Evolutionary conservation across 2,888 invertebrate genomes (phyloP), one percentile per base, ranked within the genome.

Genomic region (Apamea monoglypha): DNA sequence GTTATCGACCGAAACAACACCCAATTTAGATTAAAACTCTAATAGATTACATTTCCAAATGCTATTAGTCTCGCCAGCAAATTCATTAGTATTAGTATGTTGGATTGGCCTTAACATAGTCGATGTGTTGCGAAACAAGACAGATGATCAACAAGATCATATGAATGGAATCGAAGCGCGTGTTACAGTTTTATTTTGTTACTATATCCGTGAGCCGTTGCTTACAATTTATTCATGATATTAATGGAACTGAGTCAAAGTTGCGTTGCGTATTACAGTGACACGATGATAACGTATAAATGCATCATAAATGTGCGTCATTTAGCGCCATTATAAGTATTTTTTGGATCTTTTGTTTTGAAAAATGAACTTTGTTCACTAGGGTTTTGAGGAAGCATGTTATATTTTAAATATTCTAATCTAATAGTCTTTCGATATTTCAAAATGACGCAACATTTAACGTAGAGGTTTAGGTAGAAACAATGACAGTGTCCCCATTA

Each of bases 1-100:
- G 92, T 95, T 96, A 96, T 95, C 91, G 94, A 92, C 92, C 93
- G 93, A 88, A 95, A 95, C 95, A 94, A 92, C 92, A 92, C 91
- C 81, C 83, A 71, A 87, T 92, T 92, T 87, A 91, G 91, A 92
- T 90, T 90, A 89, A 89, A 90, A 89, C 77, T 79, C 82, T 83
- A 87, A 88, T 85, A 88, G 87, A 90, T 91, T 86, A 84, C 87
- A 88, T 90, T 87, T 85, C 88, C 89, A 90, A 91, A 89, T 89
- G 87, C 91, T 91, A 93, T 96, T 95, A 95, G 95, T 94, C 88
- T 92, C 95, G 94, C 95, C 89, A 94, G 92, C 87, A 85, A 84
- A 89, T 89, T 91, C 90, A 88, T 92, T 90, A 89, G 91, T 91
- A 90, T 85, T 84, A 88, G n/a, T 89, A 89, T 78, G 83, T 87